phyloP scores from a whole-genome alignment of 2,797 vertebrate species.

The Falco rusticolus region DNA sequence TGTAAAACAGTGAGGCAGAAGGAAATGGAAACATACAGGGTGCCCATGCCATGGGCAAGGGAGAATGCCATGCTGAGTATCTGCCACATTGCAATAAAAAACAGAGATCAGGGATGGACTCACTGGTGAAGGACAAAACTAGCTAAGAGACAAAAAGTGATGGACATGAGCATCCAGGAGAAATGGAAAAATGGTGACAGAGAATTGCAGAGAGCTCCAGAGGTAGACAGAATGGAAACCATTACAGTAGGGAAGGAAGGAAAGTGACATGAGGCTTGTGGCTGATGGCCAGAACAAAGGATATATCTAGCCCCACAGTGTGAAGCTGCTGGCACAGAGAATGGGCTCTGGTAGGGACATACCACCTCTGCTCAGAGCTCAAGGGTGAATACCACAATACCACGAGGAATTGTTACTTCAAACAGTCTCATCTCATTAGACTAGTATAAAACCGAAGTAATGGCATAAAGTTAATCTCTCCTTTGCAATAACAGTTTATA shows the following conservation, averaged over 20 bases:
- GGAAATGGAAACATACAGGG: background rate
- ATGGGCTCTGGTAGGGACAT: background rate
- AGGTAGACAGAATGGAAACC: background rate
- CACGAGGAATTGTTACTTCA: background rate
- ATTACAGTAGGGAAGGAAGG: background rate
- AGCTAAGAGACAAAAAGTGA: background rate
- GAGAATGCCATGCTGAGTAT: background rate
- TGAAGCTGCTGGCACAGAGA: background rate
- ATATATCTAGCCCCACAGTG: rapidly evolving
- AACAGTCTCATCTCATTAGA: background rate
- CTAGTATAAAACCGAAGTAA: background rate
- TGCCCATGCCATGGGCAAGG: background rate
- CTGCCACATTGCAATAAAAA: background rate
- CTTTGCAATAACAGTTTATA: background rate
- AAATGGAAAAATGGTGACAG: background rate
- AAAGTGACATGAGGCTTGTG: background rate
- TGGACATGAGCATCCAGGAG: background rate
- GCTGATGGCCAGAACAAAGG: background rate
- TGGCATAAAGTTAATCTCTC: background rate
- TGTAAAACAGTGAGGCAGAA: background rate
- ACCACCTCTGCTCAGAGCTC: background rate
- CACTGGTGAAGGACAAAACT: background rate
- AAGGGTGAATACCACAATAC: background rate
- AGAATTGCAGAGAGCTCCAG: background rate
- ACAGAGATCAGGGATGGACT: background rate